Base-by-base conservation (phyloP, 1,140 invertebrate species). In the Leptinotarsa texana region DNA sequence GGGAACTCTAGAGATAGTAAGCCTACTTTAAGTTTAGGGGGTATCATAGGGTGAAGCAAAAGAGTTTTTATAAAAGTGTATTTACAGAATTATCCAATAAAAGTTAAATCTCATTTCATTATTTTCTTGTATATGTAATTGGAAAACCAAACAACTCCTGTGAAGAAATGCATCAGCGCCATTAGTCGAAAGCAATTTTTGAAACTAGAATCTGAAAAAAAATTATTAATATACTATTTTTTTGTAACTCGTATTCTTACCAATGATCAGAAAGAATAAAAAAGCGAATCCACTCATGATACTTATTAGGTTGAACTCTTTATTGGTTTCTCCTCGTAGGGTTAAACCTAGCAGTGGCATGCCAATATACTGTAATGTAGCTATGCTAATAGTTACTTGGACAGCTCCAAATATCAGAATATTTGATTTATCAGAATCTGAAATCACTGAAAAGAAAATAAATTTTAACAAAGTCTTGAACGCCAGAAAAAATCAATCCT, bases 101-200 rank as follows among this genome's bases (percentile, higher is more conserved):
- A 69, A 69, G 21, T 3, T 17, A 3, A 48, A 57, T n/a, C 11
- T 48, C n/a, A 69, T 47, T 47, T 68, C 63, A 67, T 78, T 13
- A 84, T 74, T 79, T 79, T 83, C 62, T 83, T 83, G 74, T 82
- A 84, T 18, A 83, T 74, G 73, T 80, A 83, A 74, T 83, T 84
- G 4, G 74, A 69, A 13, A 84, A 78, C 82, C 82, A 84, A 33
- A 84, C 21, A 42, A 75, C 71, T 49, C 83, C 83, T 33, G 74
- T 80, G 63, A 81, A 75, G 62, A 84, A 84, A 68, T 84, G 82
- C 3, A 84, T 65, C 6, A 84, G 51, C 15, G 77, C 81, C 75
- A 84, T 80, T 21, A 82, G 18, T 22, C 79, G 77, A 72, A 84
- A 84, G 71, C 82, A 79, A 21, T 78, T 75, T 61, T 76, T 78